A percentile compares a stretch with the other conserved stretches of the same genome.
These are phyloP conservation scores for Prionace glauca DNA, from an alignment of 2,797 vertebrate species.

Conservation along the genomic window DNA sequence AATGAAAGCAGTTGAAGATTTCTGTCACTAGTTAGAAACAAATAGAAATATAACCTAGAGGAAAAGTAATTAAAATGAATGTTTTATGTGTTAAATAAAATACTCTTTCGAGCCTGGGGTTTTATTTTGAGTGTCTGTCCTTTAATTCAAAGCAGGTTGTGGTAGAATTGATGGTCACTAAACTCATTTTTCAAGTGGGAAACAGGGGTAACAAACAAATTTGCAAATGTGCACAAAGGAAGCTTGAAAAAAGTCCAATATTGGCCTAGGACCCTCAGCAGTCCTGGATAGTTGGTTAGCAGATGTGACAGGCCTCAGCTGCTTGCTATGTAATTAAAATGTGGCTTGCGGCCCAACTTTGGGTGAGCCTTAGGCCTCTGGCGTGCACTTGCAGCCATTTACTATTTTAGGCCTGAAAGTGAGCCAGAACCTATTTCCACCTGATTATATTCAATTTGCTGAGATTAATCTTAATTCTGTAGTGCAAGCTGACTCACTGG, in stretches of 20 bases:
- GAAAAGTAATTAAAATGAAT: not conserved
- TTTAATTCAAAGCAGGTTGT: not conserved
- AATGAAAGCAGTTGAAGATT: not conserved
- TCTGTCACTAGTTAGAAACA: not conserved
- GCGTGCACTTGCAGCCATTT: not conserved
- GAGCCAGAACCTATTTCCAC: not conserved
- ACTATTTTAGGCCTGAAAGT: not conserved
- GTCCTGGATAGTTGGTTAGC: not conserved
- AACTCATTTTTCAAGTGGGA: not conserved
- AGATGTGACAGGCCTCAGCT: not conserved
- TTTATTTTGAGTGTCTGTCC: not conserved
- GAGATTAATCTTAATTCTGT: not conserved
- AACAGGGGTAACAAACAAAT: not conserved
- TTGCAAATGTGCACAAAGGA: not conserved
- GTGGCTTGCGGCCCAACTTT: not conserved
- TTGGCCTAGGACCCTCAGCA: not conserved
- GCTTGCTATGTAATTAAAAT: not conserved
- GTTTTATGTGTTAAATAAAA: not conserved
- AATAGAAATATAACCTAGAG: not conserved
- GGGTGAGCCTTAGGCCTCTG: not conserved
- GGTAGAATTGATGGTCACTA: not conserved
- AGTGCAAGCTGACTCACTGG: not conserved
- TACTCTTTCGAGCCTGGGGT: not conserved
- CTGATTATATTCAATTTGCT: not conserved
- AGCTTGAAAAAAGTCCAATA: not conserved